Evolutionary conservation across 2,113 vertebrate genomes (phyloP).

Genomic region (Micronycteris hirsuta): DNA sequence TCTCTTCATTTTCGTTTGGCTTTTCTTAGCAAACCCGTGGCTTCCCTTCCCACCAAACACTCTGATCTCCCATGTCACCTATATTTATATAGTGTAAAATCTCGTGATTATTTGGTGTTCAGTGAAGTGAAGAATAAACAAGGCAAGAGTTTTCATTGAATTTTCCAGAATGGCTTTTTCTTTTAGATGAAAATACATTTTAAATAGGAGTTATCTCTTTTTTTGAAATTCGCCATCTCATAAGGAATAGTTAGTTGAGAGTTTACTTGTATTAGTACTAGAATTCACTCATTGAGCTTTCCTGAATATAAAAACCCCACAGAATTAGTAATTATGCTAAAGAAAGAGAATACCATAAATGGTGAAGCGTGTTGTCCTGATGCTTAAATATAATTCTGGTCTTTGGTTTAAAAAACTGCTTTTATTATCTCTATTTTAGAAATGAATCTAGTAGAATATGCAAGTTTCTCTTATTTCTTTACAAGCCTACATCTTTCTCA

Average conservation of each 20-base stretch:
- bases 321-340: slow-evolving; percentile 20
- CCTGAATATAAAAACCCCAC: not conserved
- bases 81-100: not conserved
- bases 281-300: not conserved
- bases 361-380: not conserved
- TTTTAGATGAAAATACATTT: not conserved
- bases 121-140: not conserved
- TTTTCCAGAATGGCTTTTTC: not conserved
- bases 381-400: slow-evolving; percentile 11
- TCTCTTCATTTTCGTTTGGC: not conserved
- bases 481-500: slow-evolving; percentile 30
- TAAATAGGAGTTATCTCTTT: not conserved
- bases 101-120: not conserved
- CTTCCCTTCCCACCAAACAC: not conserved
- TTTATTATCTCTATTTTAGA: slow-evolving; percentile 55
- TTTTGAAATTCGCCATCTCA: not conserved
- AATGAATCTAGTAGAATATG: slow-evolving; percentile 49
- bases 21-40: not conserved
- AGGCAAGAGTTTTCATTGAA: not conserved
- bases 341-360: not conserved
- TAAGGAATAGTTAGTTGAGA: slow-evolving; percentile 6
- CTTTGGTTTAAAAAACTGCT: slow-evolving; percentile 24
- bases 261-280: not conserved
- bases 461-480: slow-evolving; percentile 58
- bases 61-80: not conserved